Conservation (phyloP, 2,797 vertebrate species). For the Myotis daubentonii region DNA sequence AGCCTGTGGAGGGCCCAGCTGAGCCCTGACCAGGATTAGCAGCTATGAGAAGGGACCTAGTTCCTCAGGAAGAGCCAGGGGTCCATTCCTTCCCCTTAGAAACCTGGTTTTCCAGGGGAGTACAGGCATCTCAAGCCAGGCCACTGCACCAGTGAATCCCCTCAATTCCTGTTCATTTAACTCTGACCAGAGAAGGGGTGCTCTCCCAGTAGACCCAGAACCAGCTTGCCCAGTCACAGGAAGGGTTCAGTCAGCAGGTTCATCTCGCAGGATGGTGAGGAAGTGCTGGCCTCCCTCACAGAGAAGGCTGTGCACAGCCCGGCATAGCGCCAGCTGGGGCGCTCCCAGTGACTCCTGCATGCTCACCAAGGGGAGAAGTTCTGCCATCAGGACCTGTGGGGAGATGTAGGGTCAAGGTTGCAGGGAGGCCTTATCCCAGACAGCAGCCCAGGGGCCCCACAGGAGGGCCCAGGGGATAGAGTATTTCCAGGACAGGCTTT, state of each 20-base stretch:
- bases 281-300: slow-evolving; percentile 82
- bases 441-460: not conserved
- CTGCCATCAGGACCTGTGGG: slow-evolving; percentile 84
- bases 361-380: slow-evolving; percentile 84
- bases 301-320: slow-evolving; percentile 82
- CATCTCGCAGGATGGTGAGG: slow-evolving; percentile 83
- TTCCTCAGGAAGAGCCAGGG: not conserved
- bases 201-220: not conserved
- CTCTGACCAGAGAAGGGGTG: not conserved
- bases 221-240: not conserved
- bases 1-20: not conserved
- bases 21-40: not conserved
- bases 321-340: slow-evolving; percentile 62
- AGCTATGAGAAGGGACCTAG: not conserved
- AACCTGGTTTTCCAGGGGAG: not conserved
- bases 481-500: not conserved
- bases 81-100: not conserved
- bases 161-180: not conserved
- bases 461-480: not conserved
- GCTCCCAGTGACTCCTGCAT: not conserved
- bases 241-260: slow-evolving; percentile 73
- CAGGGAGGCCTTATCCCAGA: not conserved
- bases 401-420: not conserved
- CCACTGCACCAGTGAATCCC: not conserved
- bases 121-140: not conserved